phyloP scores from a whole-genome alignment of 2,113 vertebrate genomes.

The Sander vitreus region DNA sequence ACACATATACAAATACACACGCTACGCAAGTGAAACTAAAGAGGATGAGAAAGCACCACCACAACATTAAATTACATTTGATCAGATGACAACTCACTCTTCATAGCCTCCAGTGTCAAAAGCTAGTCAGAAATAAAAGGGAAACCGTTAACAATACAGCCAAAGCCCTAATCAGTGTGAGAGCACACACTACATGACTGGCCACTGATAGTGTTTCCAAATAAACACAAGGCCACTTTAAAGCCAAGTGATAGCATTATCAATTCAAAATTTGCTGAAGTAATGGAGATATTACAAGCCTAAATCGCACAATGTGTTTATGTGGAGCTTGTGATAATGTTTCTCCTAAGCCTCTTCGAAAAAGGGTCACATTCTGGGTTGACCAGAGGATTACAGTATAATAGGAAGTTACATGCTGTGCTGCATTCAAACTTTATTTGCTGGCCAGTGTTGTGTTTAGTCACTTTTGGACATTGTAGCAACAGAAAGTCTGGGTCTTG shows the following conservation, averaged over 20 bases:
- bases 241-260: slow-evolving; percentile 43
- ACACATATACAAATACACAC: neutral
- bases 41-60: slow-evolving; percentile 5
- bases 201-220: slow-evolving; percentile 32
- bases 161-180: slow-evolving; percentile 37
- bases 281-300: slow-evolving; percentile 36
- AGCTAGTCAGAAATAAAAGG: slow-evolving; percentile 34
- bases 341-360: slow-evolving; percentile 15
- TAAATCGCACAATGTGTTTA: slow-evolving; percentile 1
- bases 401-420: neutral
- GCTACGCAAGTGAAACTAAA: neutral
- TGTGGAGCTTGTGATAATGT: slow-evolving; percentile 32
- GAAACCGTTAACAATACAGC: slow-evolving; percentile 21
- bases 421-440: neutral
- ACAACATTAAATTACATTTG: slow-evolving; percentile 48
- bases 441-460: neutral
- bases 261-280: slow-evolving; percentile 46
- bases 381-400: neutral
- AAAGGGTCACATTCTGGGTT: slow-evolving; percentile 4
- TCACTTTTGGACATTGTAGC: neutral
- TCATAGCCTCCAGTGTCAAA: slow-evolving; percentile 25
- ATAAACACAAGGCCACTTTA: slow-evolving; percentile 55
- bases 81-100: slow-evolving; percentile 49
- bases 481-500: neutral
- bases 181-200: slow-evolving; percentile 20